Conservation (phyloP, 2,888 invertebrate genomes). For the Aphelenchoides bicaudatus region DNA sequence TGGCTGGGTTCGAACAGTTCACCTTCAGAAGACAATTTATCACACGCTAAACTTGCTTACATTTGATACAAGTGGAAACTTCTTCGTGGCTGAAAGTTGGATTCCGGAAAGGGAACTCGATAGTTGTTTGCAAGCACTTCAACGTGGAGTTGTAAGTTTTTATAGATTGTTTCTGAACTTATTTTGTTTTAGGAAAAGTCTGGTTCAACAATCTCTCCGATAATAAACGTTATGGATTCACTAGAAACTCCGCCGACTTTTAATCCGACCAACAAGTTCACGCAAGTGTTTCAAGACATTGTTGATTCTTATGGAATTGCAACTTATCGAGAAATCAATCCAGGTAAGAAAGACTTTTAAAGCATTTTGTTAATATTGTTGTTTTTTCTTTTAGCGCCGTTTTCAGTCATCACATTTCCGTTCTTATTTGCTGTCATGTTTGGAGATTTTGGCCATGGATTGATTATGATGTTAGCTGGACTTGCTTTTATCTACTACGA, state of each 20-base stretch:
- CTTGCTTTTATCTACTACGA: constrained; percentile 90
- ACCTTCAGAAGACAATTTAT: constrained; percentile 97
- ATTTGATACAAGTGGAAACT: constrained; percentile 96
- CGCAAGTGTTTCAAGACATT: constrained; percentile 84
- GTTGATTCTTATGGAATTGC: constrained; percentile 95
- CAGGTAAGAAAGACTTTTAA: constrained; percentile 68
- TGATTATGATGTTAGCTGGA: constrained; percentile 83
- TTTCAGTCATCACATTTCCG: constrained; percentile 93
- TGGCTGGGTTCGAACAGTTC: constrained; percentile 90
- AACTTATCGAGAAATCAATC: constrained; percentile 92
- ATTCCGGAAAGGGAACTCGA: constrained; percentile 81
- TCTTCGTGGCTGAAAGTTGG: constrained; percentile 97
- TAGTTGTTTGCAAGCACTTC: constrained; percentile 82
- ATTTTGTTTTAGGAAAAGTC: constrained; percentile 68
- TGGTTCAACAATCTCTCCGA: constrained; percentile 89
- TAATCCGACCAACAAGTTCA: constrained; percentile 93
- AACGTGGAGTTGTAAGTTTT: constrained; percentile 78
- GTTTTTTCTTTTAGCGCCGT: constrained; percentile 71
- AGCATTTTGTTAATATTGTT: not conserved
- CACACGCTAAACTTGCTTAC: constrained; percentile 95
- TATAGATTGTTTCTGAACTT: not conserved
- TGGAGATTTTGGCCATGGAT: constrained; percentile 90
- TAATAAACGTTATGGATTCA: constrained; percentile 88
- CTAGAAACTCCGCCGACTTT: constrained; percentile 86
- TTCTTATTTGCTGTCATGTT: constrained; percentile 98